phyloP scores from a whole-genome alignment of 1,140 invertebrate species.

The Drosophila littoralis region DNA sequence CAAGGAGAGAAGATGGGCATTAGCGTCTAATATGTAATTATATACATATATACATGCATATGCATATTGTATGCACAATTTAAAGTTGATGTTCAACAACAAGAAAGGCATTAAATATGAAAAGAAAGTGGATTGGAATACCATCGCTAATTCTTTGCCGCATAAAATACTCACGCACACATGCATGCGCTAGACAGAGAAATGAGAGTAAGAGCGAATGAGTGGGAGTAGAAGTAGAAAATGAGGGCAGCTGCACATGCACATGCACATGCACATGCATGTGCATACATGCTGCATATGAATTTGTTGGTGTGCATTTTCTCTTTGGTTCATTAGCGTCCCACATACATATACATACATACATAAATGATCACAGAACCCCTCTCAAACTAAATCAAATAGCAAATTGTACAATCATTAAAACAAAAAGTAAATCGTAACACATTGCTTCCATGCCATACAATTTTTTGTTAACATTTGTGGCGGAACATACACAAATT shows the following conservation, averaged over 20 bases:
- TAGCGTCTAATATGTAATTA: slow-evolving; percentile 6
- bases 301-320: slow-evolving; percentile 13
- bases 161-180: slow-evolving; percentile 31
- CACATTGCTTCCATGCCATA: slow-evolving; percentile 36
- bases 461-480: slow-evolving; percentile 11
- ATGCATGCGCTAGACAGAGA: neutral
- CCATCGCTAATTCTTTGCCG: slow-evolving; percentile 7
- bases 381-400: slow-evolving; percentile 11
- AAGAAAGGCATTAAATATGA: neutral
- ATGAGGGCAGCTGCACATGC: neutral
- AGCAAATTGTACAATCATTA: slow-evolving; percentile 42
- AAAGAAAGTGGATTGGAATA: slow-evolving; percentile 2
- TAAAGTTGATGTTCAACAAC: slow-evolving; percentile 8
- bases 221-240: neutral
- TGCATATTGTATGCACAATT: neutral
- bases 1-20: neutral
- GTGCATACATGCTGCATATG: neutral
- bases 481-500: neutral
- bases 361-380: neutral
- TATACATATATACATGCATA: slow-evolving; percentile 1
- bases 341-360: too few species aligned
- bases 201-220: slow-evolving; percentile 4
- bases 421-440: slow-evolving; percentile 13
- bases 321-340: slow-evolving; percentile 1
- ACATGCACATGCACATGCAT: neutral